A percentile compares a stretch with the other conserved stretches of the same genome.
These are phyloP conservation scores for Kryphioiulus occultus DNA, from an alignment of 2,888 invertebrate genomes.

Conservation along the genomic window DNA sequence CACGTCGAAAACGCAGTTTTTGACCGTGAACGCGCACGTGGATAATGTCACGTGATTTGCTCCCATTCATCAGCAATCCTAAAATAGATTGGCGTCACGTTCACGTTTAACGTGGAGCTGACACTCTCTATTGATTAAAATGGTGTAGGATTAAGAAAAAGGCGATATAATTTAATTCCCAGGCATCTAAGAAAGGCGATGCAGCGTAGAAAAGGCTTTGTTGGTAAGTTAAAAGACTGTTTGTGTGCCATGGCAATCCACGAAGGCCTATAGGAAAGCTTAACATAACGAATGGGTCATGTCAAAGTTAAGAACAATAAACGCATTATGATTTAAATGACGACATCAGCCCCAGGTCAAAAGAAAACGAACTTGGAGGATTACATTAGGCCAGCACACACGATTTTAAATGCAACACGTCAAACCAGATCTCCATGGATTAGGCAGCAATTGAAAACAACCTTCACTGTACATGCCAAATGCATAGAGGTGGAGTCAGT, in stretches of 20 bases:
- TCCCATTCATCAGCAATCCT: no score
- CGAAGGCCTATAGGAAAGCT: not conserved
- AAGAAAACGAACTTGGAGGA: not conserved
- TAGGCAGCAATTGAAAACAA: not conserved
- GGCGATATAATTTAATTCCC: not conserved
- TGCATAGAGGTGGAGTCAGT: not conserved
- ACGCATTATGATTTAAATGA: conserved; percentile 15
- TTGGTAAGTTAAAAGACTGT: not conserved
- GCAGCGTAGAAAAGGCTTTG: not conserved
- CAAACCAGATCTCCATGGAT: not conserved
- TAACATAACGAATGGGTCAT: conserved; percentile 25
- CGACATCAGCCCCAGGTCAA: not conserved
- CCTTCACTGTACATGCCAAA: not conserved
- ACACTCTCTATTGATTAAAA: conserved; percentile 35
- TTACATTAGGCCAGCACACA: not conserved
- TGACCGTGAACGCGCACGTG: no score
- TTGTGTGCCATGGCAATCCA: not conserved
- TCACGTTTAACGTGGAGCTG: no score
- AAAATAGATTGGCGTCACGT: no score
- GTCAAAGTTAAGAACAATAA: conserved; percentile 35
- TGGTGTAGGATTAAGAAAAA: not conserved
- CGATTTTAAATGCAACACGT: not conserved
- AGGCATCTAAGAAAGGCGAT: not conserved
- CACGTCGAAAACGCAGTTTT: no score
- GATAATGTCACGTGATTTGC: no score